These are phyloP conservation scores for Drosophila serrata DNA, from an alignment of 1,140 invertebrate genomes.

Conservation along the genomic window DNA sequence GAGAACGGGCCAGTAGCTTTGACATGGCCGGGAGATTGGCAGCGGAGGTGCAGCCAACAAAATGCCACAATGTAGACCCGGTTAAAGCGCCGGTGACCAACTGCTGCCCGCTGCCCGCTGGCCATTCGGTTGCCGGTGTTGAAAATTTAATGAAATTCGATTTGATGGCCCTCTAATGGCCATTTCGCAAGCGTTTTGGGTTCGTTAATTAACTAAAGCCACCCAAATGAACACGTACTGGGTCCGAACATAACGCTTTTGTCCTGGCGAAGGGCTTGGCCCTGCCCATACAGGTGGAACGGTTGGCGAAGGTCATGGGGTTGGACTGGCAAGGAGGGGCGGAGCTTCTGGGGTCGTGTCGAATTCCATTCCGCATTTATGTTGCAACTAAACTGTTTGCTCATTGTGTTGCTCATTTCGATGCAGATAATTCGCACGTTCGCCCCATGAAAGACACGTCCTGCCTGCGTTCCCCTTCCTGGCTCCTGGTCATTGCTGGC, in stretches of 20 bases:
- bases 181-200: conserved; percentile 46
- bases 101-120: conserved; percentile 5
- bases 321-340: background rate
- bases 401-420: conserved; percentile 44
- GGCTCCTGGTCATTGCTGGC: background rate
- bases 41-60: conserved; percentile 52
- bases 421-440: conserved; percentile 55
- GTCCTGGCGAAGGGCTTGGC: conserved; percentile 5
- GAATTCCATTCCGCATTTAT: conserved; percentile 41
- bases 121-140: conserved; percentile 28
- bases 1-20: conserved; percentile 23
- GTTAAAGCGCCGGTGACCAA: conserved; percentile 29
- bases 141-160: conserved; percentile 74
- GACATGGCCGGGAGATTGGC: conserved; percentile 7
- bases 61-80: conserved; percentile 49
- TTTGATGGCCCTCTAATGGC: conserved; percentile 50
- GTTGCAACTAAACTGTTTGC: conserved; percentile 48
- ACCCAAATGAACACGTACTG: conserved; percentile 13
- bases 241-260: conserved; percentile 14
- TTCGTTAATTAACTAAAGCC: conserved; percentile 55
- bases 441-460: conserved; percentile 28
- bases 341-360: conserved; percentile 12
- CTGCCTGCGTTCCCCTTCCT: conserved; percentile 1
- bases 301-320: conserved; percentile 11
- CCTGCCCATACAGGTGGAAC: background rate